These are phyloP conservation scores for Teinopalpus imperialis DNA, from an alignment of 2,888 invertebrate genomes.

Conservation along the genomic window DNA sequence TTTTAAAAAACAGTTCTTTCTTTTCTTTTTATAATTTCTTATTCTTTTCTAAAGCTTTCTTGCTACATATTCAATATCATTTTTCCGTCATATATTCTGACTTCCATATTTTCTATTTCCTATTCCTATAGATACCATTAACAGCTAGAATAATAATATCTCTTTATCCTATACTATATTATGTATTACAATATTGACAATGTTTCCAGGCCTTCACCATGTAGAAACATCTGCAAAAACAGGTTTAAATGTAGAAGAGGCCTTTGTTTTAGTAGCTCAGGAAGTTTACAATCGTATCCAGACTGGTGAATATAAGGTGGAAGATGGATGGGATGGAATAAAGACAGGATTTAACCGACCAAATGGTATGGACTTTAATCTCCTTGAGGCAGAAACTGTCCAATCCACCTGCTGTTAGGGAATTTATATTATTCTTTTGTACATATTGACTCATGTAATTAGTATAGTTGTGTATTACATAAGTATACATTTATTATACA, in stretches of 20 bases:
- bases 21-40: too few species aligned
- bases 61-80: too few species aligned
- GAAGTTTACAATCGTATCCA: slow-evolving; percentile 95
- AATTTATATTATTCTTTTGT: slow-evolving; percentile 33
- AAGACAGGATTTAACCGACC: slow-evolving; percentile 95
- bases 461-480: slow-evolving; percentile 42
- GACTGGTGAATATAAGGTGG: slow-evolving; percentile 95
- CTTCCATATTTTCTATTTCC: too few species aligned
- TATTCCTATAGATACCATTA: too few species aligned
- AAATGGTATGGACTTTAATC: slow-evolving; percentile 90
- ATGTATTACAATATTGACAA: too few species aligned
- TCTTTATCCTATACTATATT: too few species aligned
- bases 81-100: too few species aligned
- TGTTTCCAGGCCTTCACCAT: slow-evolving; percentile 86
- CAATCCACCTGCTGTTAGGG: slow-evolving; percentile 92
- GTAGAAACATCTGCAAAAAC: slow-evolving; percentile 98
- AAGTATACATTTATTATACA: slow-evolving; percentile 54
- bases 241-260: slow-evolving; percentile 96
- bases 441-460: slow-evolving; percentile 40
- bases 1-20: too few species aligned
- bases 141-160: too few species aligned
- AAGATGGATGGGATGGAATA: slow-evolving; percentile 98
- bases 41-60: too few species aligned
- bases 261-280: slow-evolving; percentile 94
- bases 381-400: slow-evolving; percentile 94